These are phyloP conservation scores for Platalea minor DNA, from an alignment of 2,797 vertebrate genomes.

Conservation along the genomic window DNA sequence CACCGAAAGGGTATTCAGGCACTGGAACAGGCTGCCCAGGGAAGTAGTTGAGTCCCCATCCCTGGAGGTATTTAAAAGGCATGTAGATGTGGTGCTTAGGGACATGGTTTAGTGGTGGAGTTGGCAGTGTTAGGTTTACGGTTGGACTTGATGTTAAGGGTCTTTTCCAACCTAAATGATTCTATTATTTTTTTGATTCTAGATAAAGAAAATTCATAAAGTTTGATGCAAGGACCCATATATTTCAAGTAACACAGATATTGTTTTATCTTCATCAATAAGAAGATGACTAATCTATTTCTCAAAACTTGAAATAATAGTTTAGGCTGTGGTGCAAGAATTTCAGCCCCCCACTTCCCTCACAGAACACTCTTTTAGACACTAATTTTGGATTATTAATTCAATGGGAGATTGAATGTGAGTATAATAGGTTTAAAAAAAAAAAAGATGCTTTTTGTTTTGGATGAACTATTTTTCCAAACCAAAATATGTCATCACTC, in stretches of 20 bases:
- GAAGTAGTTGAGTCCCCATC: neutral
- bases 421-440: neutral
- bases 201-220: neutral
- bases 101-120: neutral
- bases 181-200: neutral
- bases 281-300: neutral
- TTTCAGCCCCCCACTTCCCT: neutral
- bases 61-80: neutral
- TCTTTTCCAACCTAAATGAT: neutral
- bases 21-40: neutral
- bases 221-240: neutral
- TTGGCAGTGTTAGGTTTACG: neutral
- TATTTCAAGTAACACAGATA: neutral
- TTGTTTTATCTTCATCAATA: neutral
- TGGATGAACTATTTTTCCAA: neutral
- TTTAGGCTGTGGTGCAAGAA: neutral
- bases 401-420: neutral
- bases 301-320: neutral
- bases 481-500: neutral
- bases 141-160: neutral
- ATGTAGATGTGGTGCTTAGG: neutral
- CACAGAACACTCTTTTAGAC: neutral
- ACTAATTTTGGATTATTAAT: neutral
- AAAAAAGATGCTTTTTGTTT: neutral
- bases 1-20: neutral